phyloP scores from a whole-genome alignment of 1,140 invertebrate species.

The Planococcus citri region DNA sequence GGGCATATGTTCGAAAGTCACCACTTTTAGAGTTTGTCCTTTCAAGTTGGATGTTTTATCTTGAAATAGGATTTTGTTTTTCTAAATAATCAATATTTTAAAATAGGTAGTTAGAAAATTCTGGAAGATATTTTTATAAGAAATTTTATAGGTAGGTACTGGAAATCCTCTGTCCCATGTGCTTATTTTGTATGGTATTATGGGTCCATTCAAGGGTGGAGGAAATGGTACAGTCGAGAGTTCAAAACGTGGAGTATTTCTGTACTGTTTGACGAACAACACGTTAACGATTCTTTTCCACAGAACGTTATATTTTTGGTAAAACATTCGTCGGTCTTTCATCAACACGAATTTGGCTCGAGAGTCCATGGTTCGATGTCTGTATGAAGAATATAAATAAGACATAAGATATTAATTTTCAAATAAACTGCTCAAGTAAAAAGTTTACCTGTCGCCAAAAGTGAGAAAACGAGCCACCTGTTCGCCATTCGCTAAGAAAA shows the following conservation, averaged over 20 bases:
- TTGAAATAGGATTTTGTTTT: conserved; percentile 26
- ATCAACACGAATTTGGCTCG: conserved; percentile 53
- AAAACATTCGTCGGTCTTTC: conserved; percentile 51
- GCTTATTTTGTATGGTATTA: conserved; percentile 44
- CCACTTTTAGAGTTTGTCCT: conserved; percentile 43
- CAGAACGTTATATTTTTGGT: conserved; percentile 49
- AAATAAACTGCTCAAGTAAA: too few species aligned
- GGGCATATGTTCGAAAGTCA: conserved; percentile 55
- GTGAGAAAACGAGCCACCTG: conserved; percentile 49
- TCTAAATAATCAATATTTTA: conserved; percentile 37
- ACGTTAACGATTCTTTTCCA: conserved; percentile 65
- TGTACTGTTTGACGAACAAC: conserved; percentile 50
- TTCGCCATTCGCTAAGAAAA: conserved; percentile 56
- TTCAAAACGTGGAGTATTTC: conserved; percentile 43
- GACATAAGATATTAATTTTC: too few species aligned
- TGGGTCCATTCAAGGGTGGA: conserved; percentile 37
- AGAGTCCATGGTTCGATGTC: conserved; percentile 52
- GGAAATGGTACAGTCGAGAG: conserved; percentile 59
- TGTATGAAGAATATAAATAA: conserved; percentile 34
- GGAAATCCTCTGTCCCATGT: conserved; percentile 41
- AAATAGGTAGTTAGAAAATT: not conserved
- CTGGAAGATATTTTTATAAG: not conserved
- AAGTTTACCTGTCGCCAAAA: conserved; percentile 53
- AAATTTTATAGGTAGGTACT: conserved; percentile 24
- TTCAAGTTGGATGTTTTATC: conserved; percentile 47